These are phyloP conservation scores for Lasioglossum figueresi DNA, from an alignment of 2,888 invertebrate genomes.

Conservation along the genomic window DNA sequence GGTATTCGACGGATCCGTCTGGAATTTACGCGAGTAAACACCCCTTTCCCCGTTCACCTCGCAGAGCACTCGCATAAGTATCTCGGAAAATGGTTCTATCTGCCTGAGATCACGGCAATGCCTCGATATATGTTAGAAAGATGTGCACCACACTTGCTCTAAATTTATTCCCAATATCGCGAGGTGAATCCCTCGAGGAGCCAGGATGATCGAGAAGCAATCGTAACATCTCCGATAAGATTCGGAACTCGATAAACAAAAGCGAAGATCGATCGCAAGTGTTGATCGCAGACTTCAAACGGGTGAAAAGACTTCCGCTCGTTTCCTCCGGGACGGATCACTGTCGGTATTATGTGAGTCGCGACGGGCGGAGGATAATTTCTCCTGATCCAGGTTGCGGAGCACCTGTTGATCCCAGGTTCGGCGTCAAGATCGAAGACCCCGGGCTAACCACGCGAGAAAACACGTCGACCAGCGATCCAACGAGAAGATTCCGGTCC, in stretches of 20 bases:
- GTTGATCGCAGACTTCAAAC: constrained; percentile 32
- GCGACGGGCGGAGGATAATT: background rate
- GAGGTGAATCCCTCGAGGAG: background rate
- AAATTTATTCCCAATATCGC: background rate
- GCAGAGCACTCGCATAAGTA: background rate
- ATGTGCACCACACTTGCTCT: background rate
- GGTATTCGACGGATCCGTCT: background rate
- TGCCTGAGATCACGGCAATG: background rate
- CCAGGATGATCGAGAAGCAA: background rate
- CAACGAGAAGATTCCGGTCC: background rate
- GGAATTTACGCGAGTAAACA: background rate
- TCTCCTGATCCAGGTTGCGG: constrained; percentile 2
- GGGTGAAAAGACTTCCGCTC: constrained; percentile 15
- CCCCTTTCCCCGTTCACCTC: background rate
- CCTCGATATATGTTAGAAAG: background rate
- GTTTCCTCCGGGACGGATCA: background rate
- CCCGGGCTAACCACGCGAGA: background rate
- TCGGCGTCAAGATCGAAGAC: background rate
- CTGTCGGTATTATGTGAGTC: constrained; percentile 42
- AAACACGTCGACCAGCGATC: background rate
- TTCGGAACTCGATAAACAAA: constrained; percentile 34
- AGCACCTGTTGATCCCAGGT: constrained; percentile 15
- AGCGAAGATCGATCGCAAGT: background rate
- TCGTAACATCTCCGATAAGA: background rate
- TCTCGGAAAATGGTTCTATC: background rate